phyloP scores from a whole-genome alignment of 2,797 vertebrate species.

The Manis javanica region DNA sequence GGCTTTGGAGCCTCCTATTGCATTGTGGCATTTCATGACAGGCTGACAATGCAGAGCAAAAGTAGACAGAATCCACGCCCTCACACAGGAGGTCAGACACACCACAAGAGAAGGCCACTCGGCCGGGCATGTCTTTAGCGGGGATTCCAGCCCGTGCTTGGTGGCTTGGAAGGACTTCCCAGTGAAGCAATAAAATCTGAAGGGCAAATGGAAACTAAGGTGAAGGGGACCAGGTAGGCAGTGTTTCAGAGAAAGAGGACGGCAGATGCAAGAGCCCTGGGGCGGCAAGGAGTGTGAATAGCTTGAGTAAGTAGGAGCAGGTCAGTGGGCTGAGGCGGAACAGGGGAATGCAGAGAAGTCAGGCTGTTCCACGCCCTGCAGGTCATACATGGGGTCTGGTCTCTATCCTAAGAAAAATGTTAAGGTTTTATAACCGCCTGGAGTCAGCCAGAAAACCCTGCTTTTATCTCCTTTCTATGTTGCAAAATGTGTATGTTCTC shows the following conservation, averaged over 20 bases:
- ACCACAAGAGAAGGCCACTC: rapidly evolving
- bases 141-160: no score
- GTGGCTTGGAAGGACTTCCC: background rate
- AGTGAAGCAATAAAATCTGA: background rate
- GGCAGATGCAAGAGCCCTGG: background rate
- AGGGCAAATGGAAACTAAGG: background rate
- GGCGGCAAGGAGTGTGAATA: rapidly evolving
- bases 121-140: rapidly evolving
- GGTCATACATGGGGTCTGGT: background rate
- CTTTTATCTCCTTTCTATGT: background rate
- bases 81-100: background rate
- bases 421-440: background rate
- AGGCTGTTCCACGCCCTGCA: rapidly evolving
- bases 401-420: background rate
- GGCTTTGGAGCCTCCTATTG: background rate
- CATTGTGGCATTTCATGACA: background rate
- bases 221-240: background rate
- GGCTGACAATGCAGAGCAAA: background rate
- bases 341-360: background rate
- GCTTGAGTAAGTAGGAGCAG: background rate
- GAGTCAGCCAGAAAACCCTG: background rate
- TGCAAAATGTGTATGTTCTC: background rate
- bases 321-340: background rate
- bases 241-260: background rate
- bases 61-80: background rate